Base-by-base conservation (phyloP, 2,888 invertebrate species). In the Pandemis heparana region DNA sequence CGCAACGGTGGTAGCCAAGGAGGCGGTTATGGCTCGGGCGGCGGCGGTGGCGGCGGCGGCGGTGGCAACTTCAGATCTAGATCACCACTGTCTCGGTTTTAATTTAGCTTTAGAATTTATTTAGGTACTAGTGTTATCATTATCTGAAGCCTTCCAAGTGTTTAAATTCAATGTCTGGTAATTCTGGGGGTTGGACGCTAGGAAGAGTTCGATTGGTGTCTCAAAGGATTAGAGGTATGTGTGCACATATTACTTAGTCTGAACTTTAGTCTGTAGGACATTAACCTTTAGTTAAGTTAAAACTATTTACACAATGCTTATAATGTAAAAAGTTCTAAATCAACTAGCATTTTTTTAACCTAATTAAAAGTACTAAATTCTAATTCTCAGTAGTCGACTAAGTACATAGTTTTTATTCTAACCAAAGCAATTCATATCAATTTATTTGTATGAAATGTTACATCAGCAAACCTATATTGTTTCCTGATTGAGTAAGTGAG, bases 71-170 rank as follows among this genome's bases (percentile, higher is more conserved):
- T 94, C 88, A 94, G 95, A 87, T 95, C 95, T 84, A 91, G 94
- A 86, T 94, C 94, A 84, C 94, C 94, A 41, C 83, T 92, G 84
- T 88, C 90, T 81, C 91, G 94, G 84, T 92, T 92, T 89, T 94
- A 92, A 91, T 87, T 85, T 87, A 86, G 85, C 84, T 87, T 85
- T 93, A 94, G 92, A 85, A 87, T 86, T 87, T 91, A 91, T 88
- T 90, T 94, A 93, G 93, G 93, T 92, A 65, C 90, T 94, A 94
- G 94, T 94, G 92, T 94, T 93, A 94, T 89, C 88, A 92, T 92
- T 90, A 92, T 94, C 94, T 93, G 94, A 94, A 94, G 94, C 94
- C 94, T 94, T 94, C 92, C 91, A 89, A 90, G 92, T 92, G 89
- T 91, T 92, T 88, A 87, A 92, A 92, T 94, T 93, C 93, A 88